Evolutionary conservation across 1,140 invertebrate species (phyloP).

Genomic region (Neomicropteryx cornuta): DNA sequence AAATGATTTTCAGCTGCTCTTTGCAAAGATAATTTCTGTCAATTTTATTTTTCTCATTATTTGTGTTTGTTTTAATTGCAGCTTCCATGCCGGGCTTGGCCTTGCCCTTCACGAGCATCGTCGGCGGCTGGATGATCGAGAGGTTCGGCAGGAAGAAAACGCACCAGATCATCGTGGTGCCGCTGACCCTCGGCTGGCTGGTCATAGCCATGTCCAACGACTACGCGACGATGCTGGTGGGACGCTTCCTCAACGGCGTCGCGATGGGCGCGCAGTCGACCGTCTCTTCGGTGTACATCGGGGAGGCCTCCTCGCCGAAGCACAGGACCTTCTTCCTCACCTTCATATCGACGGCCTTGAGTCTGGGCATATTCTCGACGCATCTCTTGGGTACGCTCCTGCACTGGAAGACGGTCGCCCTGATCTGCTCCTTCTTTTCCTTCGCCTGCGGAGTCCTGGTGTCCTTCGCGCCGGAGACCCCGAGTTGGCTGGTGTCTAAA

Average conservation of each 20-base stretch:
- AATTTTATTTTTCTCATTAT: no score
- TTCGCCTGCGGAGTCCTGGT: conserved; percentile 34
- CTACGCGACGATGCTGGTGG: conserved; percentile 42
- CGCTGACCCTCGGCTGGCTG: conserved; percentile 57
- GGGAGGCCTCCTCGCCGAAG: conserved; percentile 43
- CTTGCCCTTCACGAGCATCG: conserved; percentile 46
- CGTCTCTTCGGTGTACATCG: conserved; percentile 40
- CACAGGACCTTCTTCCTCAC: conserved; percentile 46
- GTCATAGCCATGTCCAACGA: conserved; percentile 42
- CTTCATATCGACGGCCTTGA: conserved; percentile 39
- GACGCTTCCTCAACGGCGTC: conserved; percentile 55
- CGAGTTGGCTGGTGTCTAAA: conserved; percentile 52
- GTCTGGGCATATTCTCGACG: conserved; percentile 40
- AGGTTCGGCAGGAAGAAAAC: conserved; percentile 52
- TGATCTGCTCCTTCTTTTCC: conserved; percentile 39
- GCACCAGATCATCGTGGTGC: conserved; percentile 44
- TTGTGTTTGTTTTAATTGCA: conserved; percentile 20
- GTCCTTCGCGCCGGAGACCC: conserved; percentile 55
- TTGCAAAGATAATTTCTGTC: no score
- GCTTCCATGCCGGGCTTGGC: conserved; percentile 46
- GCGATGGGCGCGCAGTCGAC: conserved; percentile 40
- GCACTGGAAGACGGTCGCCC: conserved; percentile 44
- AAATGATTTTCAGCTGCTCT: no score
- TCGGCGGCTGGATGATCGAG: conserved; percentile 50
- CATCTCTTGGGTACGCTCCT: conserved; percentile 49